Evolutionary conservation across 2,797 vertebrate genomes (phyloP).

Genomic region (Onychomys arenicola): DNA sequence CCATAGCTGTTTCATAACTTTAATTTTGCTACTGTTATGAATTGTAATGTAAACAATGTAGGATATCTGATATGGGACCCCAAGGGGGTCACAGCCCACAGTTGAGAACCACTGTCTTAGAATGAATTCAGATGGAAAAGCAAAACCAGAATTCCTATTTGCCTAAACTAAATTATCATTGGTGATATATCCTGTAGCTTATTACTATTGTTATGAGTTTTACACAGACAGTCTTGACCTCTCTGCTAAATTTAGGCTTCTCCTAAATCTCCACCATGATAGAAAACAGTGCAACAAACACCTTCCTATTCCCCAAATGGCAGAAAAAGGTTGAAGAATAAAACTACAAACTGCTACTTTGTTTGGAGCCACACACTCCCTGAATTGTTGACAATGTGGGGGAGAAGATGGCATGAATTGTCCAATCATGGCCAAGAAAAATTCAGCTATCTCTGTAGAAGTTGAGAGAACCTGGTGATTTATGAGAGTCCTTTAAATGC

Average conservation of each 20-base stretch:
- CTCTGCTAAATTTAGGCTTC: not conserved
- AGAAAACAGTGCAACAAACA: not conserved
- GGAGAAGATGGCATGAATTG: not conserved
- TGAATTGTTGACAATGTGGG: conserved; percentile 22
- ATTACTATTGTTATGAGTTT: not conserved
- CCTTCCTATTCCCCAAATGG: not conserved
- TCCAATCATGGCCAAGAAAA: conserved; percentile 64
- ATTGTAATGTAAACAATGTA: not conserved
- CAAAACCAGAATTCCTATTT: not conserved
- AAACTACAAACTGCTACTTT: not conserved
- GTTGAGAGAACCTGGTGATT: conserved; percentile 63
- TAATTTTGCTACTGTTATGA: not conserved
- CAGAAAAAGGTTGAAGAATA: conserved; percentile 15
- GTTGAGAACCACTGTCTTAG: not conserved
- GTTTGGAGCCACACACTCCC: not conserved
- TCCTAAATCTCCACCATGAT: not conserved
- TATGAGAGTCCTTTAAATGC: conserved; percentile 65
- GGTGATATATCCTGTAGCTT: not conserved
- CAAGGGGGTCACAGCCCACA: not conserved
- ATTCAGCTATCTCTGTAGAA: conserved; percentile 55
- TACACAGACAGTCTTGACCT: not conserved
- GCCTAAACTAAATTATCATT: conserved; percentile 11
- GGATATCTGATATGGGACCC: not conserved
- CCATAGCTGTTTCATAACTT: not conserved
- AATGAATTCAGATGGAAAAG: not conserved